phyloP scores from a whole-genome alignment of 2,797 vertebrate species.

The Xenops minutus region DNA sequence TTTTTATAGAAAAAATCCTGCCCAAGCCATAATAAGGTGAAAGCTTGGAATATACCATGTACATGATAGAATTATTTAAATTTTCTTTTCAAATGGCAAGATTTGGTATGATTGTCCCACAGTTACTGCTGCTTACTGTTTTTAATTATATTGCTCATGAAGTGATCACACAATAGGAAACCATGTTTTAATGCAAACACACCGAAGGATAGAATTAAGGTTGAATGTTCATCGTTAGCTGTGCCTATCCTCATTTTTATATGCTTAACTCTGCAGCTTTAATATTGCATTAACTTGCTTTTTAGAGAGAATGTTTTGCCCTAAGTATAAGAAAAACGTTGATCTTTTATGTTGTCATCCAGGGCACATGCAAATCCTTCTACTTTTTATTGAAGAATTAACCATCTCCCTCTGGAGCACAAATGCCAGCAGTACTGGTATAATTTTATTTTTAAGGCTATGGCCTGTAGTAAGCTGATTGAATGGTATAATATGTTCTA shows the following conservation, averaged over 20 bases:
- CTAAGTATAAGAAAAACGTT: slow-evolving; percentile 41
- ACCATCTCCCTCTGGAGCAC: slow-evolving; percentile 55
- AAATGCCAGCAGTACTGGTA: slow-evolving; percentile 43
- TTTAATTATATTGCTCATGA: not conserved
- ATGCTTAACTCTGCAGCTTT: slow-evolving; percentile 52
- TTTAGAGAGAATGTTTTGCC: slow-evolving; percentile 7
- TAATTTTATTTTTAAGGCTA: slow-evolving; percentile 62
- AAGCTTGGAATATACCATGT: not conserved
- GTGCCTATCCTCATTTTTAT: slow-evolving; percentile 36
- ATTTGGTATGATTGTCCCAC: not conserved
- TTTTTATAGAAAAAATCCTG: not conserved
- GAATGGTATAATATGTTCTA: slow-evolving; percentile 51
- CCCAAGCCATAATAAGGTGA: not conserved
- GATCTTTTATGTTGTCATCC: slow-evolving; percentile 56
- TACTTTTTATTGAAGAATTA: slow-evolving; percentile 63
- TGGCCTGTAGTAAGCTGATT: slow-evolving; percentile 51
- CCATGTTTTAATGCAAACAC: not conserved
- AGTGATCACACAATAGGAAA: not conserved
- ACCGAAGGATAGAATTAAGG: not conserved
- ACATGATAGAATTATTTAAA: not conserved
- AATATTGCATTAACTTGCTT: slow-evolving; percentile 58
- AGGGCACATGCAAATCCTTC: slow-evolving; percentile 56
- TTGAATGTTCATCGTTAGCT: not conserved
- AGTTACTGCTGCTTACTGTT: not conserved
- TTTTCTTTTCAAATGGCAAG: not conserved